phyloP scores from a whole-genome alignment of 2,888 invertebrate species.

The Pristionchus exspectatus region DNA sequence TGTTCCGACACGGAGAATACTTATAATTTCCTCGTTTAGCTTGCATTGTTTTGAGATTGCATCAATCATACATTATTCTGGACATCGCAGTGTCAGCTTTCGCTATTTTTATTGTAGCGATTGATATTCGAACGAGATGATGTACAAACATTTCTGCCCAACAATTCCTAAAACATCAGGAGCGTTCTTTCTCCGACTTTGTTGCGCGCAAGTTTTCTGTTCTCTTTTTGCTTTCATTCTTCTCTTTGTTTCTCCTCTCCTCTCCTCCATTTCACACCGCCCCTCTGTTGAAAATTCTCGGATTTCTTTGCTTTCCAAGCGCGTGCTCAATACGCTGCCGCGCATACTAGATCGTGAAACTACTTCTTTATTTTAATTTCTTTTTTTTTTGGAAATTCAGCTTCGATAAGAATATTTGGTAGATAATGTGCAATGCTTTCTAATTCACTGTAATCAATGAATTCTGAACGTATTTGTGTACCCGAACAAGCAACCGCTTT shows the following conservation, averaged over 20 bases:
- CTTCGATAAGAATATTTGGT: background rate
- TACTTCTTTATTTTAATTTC: background rate
- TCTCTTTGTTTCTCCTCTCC: background rate
- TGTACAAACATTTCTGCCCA: background rate
- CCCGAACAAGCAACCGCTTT: too few species aligned
- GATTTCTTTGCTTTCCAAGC: background rate
- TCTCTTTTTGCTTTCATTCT: background rate
- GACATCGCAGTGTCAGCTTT: background rate
- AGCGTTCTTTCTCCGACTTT: background rate
- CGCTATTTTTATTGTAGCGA: background rate
- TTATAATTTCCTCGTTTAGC: too few species aligned
- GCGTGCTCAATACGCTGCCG: background rate
- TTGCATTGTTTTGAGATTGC: background rate
- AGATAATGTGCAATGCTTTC: background rate
- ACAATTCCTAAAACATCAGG: background rate
- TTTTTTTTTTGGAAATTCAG: background rate
- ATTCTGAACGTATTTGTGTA: too few species aligned
- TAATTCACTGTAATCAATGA: background rate
- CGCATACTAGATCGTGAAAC: background rate
- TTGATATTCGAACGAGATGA: background rate
- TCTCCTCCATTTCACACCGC: background rate
- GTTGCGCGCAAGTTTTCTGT: slow-evolving; percentile 5
- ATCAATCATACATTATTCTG: background rate
- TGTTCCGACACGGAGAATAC: background rate
- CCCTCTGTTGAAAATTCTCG: background rate